phyloP scores from a whole-genome alignment of 37 sponge, comb jelly and placozoan genomes.

The Mnemiopsis leidyi region DNA sequence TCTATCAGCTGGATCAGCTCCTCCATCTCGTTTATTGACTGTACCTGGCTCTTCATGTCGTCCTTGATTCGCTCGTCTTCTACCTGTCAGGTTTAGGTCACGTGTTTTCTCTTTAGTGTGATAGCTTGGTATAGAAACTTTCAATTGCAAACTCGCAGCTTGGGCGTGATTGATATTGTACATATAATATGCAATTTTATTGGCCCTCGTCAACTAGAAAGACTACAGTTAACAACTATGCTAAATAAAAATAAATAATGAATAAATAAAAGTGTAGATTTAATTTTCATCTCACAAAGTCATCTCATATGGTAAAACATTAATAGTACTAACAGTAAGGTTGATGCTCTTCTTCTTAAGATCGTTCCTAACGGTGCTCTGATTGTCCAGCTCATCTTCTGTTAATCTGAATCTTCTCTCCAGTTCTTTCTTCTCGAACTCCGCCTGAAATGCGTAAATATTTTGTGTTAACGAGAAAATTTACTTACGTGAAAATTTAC shows the following conservation, averaged over 20 bases:
- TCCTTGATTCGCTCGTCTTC: constrained; percentile 44
- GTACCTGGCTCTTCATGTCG: constrained; percentile 45
- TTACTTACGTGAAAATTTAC: no score
- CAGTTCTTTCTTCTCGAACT: constrained; percentile 61
- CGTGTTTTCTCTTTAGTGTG: no score
- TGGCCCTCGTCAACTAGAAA: no score
- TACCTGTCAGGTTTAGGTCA: background rate
- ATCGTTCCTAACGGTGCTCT: background rate
- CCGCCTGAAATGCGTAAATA: no score
- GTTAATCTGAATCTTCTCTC: constrained; percentile 58
- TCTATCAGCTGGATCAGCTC: constrained; percentile 33
- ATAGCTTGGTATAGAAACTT: no score
- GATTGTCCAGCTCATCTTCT: constrained; percentile 25
- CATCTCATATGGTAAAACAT: no score
- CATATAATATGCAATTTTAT: no score
- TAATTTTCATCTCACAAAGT: background rate
- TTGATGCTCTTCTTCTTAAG: constrained; percentile 11
- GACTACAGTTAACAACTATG: background rate
- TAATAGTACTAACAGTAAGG: background rate
- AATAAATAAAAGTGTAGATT: no score
- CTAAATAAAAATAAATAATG: no score
- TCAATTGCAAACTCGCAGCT: no score
- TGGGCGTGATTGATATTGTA: no score
- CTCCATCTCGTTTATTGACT: constrained; percentile 44
- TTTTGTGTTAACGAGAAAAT: no score